A percentile compares a stretch with the other conserved stretches of the same genome.
Evolutionary conservation across 2,113 vertebrate species (phyloP).

Genomic region (Dipodomys ordii): DNA sequence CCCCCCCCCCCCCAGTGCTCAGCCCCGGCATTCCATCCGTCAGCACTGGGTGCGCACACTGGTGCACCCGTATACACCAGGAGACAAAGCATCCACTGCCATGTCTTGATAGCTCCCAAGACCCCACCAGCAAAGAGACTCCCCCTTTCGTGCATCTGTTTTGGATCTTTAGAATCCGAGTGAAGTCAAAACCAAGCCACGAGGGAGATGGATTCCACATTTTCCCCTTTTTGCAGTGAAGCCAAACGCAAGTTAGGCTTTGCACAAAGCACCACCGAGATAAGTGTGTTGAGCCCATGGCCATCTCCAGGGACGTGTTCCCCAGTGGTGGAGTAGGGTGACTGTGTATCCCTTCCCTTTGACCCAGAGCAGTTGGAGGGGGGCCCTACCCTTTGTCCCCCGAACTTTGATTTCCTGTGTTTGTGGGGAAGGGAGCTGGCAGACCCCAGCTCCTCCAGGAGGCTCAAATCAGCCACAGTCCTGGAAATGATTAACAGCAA

Average conservation of each 20-base stretch:
- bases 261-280: not conserved
- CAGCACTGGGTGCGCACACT: too few species aligned
- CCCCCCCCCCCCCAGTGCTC: not conserved
- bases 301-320: not conserved
- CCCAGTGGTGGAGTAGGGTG: not conserved
- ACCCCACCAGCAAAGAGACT: slow-evolving; percentile 65
- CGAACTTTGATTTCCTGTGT: not conserved
- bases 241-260: not conserved
- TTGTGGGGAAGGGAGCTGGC: not conserved
- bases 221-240: slow-evolving; percentile 55
- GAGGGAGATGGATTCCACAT: slow-evolving; percentile 71
- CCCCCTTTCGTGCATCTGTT: slow-evolving; percentile 64
- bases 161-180: slow-evolving; percentile 60
- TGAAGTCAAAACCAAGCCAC: slow-evolving; percentile 55
- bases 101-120: slow-evolving; percentile 45
- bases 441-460: not conserved
- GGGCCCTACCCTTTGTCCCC: too few species aligned
- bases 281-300: not conserved
- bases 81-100: not conserved
- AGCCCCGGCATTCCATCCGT: too few species aligned
- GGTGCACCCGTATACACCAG: not conserved
- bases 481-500: slow-evolving; percentile 67
- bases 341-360: not conserved
- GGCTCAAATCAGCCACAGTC: slow-evolving; percentile 1
- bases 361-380: not conserved